These are phyloP conservation scores for Choristoneura rosaceana DNA, from an alignment of 2,888 invertebrate species.

Conservation along the genomic window DNA sequence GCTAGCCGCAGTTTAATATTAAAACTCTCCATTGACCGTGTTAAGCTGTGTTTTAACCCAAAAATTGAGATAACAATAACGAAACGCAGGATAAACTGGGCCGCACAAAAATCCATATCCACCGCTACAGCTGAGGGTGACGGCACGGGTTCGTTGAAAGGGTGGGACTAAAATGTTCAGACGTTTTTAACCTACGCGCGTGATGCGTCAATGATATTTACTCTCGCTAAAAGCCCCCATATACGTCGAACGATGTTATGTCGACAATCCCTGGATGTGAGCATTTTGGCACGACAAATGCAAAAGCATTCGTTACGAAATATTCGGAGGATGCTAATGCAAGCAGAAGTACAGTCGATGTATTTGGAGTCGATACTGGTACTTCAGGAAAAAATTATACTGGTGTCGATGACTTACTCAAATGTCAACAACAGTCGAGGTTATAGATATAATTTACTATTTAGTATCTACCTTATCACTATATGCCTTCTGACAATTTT, in stretches of 20 bases:
- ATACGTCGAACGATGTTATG: conserved; percentile 56
- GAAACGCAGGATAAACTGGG: conserved; percentile 21
- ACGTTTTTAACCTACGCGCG: conserved; percentile 67
- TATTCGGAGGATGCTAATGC: background rate
- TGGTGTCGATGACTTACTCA: too few relatives aligned
- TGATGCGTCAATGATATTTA: conserved; percentile 79
- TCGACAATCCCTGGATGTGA: conserved; percentile 48
- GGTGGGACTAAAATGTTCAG: conserved; percentile 64
- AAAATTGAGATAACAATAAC: conserved; percentile 33
- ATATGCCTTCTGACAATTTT: too few relatives aligned
- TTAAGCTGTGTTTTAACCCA: conserved; percentile 15
- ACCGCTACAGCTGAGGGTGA: conserved; percentile 23
- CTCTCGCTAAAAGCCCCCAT: conserved; percentile 75
- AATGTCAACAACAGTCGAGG: too few relatives aligned
- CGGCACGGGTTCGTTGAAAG: conserved; percentile 55
- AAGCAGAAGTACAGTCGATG: background rate
- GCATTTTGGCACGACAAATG: conserved; percentile 52
- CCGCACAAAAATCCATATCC: conserved; percentile 23
- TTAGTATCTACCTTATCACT: too few relatives aligned
- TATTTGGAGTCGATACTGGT: too few relatives aligned
- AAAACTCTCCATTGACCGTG: conserved; percentile 4
- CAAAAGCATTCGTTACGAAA: conserved; percentile 50
- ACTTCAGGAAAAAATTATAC: too few relatives aligned
- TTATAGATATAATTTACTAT: too few relatives aligned
- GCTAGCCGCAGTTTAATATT: background rate